A percentile compares a stretch with the other conserved stretches of the same genome.
phyloP scores from a whole-genome alignment of 1,140 invertebrate genomes.

The Pectinophora gossypiella region DNA sequence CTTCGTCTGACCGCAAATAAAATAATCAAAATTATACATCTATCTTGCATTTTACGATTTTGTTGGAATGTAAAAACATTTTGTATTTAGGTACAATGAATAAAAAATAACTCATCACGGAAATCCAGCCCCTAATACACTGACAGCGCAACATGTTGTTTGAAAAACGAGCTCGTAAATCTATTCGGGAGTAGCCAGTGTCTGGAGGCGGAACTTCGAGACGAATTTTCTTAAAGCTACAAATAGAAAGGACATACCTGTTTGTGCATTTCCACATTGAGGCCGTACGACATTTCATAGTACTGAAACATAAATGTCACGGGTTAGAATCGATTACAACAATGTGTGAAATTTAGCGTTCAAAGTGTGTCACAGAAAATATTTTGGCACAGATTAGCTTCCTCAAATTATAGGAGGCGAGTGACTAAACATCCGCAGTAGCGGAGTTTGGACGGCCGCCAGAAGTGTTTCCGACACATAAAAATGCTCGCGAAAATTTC shows the following conservation, averaged over 20 bases:
- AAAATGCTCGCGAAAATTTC: slow-evolving; percentile 69
- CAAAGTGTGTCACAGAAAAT: slow-evolving; percentile 46
- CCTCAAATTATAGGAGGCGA: slow-evolving; percentile 66
- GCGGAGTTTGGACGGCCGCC: slow-evolving; percentile 55
- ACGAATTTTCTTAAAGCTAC: background rate
- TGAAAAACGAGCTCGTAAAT: background rate
- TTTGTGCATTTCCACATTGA: slow-evolving; percentile 99
- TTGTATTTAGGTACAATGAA: slow-evolving; percentile 9
- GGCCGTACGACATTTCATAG: slow-evolving; percentile 99
- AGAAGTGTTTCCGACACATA: slow-evolving; percentile 72
- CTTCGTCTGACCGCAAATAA: slow-evolving; percentile 34
- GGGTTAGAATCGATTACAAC: slow-evolving; percentile 55
- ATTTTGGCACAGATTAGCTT: slow-evolving; percentile 63
- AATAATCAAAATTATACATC: slow-evolving; percentile 29
- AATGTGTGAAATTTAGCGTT: slow-evolving; percentile 33
- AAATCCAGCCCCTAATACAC: background rate
- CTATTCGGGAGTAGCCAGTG: background rate
- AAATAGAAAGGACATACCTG: slow-evolving; percentile 83
- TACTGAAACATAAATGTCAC: slow-evolving; percentile 88
- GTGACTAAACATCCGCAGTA: slow-evolving; percentile 71
- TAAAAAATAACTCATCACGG: background rate
- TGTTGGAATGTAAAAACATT: slow-evolving; percentile 37
- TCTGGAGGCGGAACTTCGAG: background rate
- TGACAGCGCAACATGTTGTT: background rate
- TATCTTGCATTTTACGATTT: slow-evolving; percentile 17